A percentile compares a stretch with the other conserved stretches of the same genome.
phyloP scores from a whole-genome alignment of 2,888 invertebrate genomes.

The Archips xylosteana region DNA sequence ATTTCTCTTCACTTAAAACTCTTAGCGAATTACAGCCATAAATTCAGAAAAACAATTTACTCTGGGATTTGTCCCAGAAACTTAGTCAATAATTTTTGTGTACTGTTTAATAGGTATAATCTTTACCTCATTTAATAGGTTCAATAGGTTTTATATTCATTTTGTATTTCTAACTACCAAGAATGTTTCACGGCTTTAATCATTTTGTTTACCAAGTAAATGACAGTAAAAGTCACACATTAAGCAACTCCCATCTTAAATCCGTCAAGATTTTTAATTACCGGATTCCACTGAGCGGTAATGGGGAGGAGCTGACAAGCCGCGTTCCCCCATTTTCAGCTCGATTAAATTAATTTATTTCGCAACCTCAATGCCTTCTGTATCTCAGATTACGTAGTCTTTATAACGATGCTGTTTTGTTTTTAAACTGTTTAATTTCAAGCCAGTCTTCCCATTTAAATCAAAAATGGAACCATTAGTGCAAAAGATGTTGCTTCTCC shows the following conservation, averaged over 20 bases:
- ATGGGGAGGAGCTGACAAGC: slow-evolving; percentile 20
- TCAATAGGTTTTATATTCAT: too few species aligned
- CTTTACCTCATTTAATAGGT: too few species aligned
- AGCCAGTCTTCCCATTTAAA: not conserved
- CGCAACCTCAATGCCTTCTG: slow-evolving; percentile 1
- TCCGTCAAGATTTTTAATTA: slow-evolving; percentile 28
- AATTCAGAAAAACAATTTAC: not conserved
- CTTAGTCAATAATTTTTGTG: too few species aligned
- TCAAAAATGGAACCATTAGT: not conserved
- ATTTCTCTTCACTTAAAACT: too few species aligned
- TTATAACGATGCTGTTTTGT: slow-evolving; percentile 37
- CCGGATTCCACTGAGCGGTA: slow-evolving; percentile 11
- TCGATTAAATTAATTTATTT: slow-evolving; percentile 33
- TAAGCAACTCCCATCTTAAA: not conserved
- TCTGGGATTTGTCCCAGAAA: too few species aligned
- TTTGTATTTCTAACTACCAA: not conserved
- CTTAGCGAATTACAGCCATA: too few species aligned
- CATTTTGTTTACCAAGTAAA: slow-evolving; percentile 1
- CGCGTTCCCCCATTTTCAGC: slow-evolving; percentile 27
- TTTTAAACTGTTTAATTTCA: slow-evolving; percentile 7
- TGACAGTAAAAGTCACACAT: not conserved
- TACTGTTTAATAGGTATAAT: too few species aligned
- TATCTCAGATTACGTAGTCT: slow-evolving; percentile 4
- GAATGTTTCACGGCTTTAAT: not conserved
- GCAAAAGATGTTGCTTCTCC: not conserved